Evolutionary conservation across 1,140 invertebrate species (phyloP), one percentile per base, ranked within the genome.

Genomic region (Halictus rubicundus): DNA sequence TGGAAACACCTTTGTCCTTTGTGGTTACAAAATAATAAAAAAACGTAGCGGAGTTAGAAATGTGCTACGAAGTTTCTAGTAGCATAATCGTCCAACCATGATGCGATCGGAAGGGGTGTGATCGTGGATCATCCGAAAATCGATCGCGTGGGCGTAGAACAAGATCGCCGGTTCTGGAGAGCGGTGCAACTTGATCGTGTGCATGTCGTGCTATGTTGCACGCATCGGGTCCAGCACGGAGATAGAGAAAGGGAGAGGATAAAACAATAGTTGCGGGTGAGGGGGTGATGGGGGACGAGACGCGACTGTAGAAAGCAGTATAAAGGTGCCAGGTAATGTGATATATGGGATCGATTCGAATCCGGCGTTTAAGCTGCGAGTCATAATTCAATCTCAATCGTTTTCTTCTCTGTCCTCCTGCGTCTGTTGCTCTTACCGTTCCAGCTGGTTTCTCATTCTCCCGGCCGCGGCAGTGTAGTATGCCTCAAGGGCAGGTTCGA

Each of bases 261-360:
- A 63, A 82, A 71, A 85, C 78, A 85, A 83, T 74, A 49, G 76
- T 14, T n/a, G 42, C 54, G 23, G 42, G 5, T 19, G 23, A 16
- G 21, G 72, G 39, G 25, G 39, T 23, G 32, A 14, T 3, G 46
- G 54, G 70, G 64, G 57, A 54, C 42, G 70, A 76, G 78, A 74
- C 66, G 83, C 49, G 80, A 39, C 59, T 54, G 75, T 75, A 82
- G 76, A 86, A 86, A 85, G 84, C 74, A 85, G 83, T 78, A 79
- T 85, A 86, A 88, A 88, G 80, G 84, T 88, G 87, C 78, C 80
- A 82, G 68, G 61, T 86, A 79, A 88, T 81, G 84, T 83, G 82
- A 88, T 88, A 80, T 88, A 88, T 88, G 75, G 75, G 82, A 86
- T 85, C 84, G 84, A 86, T 82, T 86, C 82, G 84, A 88, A 86